Conservation (phyloP, 2,797 vertebrate genomes). For the Fratercula arctica region DNA sequence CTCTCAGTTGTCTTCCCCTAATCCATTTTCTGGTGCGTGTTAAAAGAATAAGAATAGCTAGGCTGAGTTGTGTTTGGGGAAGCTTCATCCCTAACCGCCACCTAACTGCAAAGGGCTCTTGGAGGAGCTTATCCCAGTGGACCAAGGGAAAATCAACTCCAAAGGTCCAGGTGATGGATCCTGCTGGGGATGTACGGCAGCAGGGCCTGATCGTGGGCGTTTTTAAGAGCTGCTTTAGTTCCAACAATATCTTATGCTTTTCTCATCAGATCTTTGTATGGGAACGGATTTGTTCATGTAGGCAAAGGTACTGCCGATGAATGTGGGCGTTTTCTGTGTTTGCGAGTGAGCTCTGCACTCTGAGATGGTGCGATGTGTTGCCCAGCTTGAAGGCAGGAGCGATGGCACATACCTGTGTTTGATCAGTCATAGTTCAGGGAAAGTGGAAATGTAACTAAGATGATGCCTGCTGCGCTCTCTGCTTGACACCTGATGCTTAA, state of each 20-base stretch:
- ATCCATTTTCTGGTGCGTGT: neutral
- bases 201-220: fast-evolving
- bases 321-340: neutral
- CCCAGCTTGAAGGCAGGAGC: neutral
- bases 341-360: neutral
- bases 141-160: neutral
- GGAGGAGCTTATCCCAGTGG: neutral
- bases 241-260: neutral
- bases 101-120: neutral
- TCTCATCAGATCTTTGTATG: neutral
- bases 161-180: neutral
- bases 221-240: neutral
- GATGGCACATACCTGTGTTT: fast-evolving
- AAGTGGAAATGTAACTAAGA: neutral
- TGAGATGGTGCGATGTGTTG: fast-evolving
- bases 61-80: neutral
- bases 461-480: neutral
- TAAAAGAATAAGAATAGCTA: neutral
- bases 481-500: neutral
- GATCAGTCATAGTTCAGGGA: neutral
- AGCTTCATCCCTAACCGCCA: neutral
- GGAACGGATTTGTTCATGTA: neutral
- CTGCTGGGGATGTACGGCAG: neutral
- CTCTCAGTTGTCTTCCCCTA: neutral
- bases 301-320: neutral